Evolutionary conservation across 1,140 invertebrate genomes (phyloP).

Genomic region (Odontomachus brunneus): DNA sequence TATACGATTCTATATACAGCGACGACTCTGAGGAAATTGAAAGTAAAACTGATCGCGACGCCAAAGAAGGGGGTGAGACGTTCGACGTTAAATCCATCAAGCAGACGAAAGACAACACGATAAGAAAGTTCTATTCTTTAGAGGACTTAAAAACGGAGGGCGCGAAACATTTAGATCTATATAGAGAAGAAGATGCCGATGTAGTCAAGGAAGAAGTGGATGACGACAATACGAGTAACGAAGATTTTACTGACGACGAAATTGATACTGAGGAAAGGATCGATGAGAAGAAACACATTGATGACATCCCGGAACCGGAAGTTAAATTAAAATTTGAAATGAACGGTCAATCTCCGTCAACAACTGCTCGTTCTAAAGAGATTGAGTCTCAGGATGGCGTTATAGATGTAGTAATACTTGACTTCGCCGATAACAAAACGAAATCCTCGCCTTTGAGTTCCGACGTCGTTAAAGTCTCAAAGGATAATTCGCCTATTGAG

Average conservation of each 20-base stretch:
- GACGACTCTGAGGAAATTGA: neutral
- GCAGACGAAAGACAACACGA: neutral
- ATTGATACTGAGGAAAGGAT: neutral
- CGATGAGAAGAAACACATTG: neutral
- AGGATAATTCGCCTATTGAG: slow-evolving; percentile 13
- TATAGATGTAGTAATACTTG: slow-evolving; percentile 55
- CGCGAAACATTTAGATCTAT: slow-evolving; percentile 47
- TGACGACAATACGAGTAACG: neutral
- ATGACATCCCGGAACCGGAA: neutral
- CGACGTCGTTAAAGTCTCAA: neutral
- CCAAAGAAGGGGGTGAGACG: neutral
- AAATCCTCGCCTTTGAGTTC: neutral
- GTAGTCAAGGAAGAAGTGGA: neutral
- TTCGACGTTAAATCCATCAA: neutral
- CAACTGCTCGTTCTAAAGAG: neutral
- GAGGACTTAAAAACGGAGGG: slow-evolving; percentile 58
- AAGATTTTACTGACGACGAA: neutral
- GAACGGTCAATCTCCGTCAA: neutral
- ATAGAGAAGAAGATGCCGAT: slow-evolving; percentile 1
- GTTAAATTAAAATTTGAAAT: neutral
- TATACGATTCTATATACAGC: neutral
- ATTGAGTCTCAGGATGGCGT: neutral
- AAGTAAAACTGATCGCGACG: neutral
- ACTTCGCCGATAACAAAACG: slow-evolving; percentile 19
- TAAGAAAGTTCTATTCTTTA: slow-evolving; percentile 19